Percentiles rank a stretch among this genome's conserved stretches.
Conservation (phyloP, 2,888 invertebrate species). For the Myopa tessellatipennis region DNA sequence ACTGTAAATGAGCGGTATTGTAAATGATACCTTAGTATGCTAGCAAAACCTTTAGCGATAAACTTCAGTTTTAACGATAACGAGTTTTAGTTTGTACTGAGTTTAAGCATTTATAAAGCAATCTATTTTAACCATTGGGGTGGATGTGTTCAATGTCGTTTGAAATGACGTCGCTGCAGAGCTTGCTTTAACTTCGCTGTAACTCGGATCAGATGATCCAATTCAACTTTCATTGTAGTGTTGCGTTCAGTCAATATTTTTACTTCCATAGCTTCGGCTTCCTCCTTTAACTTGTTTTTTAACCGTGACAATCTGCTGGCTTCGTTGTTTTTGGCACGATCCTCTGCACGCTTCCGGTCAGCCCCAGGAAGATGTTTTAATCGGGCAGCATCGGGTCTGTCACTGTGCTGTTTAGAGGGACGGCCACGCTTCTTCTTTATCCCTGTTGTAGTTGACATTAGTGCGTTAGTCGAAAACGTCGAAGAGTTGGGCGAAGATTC, state of each 20-base stretch:
- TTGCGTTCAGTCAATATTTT: conserved; percentile 35
- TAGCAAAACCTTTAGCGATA: too few species aligned
- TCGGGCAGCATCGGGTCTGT: conserved; percentile 57
- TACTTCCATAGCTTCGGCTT: conserved; percentile 50
- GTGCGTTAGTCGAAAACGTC: conserved; percentile 54
- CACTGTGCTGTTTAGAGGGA: conserved; percentile 63
- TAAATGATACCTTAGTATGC: too few species aligned
- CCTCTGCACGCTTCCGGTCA: conserved; percentile 57
- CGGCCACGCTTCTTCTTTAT: conserved; percentile 56
- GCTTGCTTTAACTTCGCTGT: conserved; percentile 46
- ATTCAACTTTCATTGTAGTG: conserved; percentile 32
- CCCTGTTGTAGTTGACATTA: conserved; percentile 40
- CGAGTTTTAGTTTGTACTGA: too few species aligned
- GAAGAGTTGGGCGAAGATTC: conserved; percentile 57
- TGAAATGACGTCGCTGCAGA: conserved; percentile 42
- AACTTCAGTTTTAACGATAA: too few species aligned
- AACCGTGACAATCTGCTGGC: conserved; percentile 62
- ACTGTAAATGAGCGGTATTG: too few species aligned
- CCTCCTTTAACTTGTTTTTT: conserved; percentile 62
- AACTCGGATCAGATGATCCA: conserved; percentile 20
- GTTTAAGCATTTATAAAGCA: too few species aligned
- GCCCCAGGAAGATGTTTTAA: conserved; percentile 53
- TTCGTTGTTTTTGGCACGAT: conserved; percentile 64
- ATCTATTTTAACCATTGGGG: too few species aligned
- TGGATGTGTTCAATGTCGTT: not conserved